These are phyloP conservation scores for Caerostris darwini DNA, from an alignment of 1,140 invertebrate species.

Conservation along the genomic window DNA sequence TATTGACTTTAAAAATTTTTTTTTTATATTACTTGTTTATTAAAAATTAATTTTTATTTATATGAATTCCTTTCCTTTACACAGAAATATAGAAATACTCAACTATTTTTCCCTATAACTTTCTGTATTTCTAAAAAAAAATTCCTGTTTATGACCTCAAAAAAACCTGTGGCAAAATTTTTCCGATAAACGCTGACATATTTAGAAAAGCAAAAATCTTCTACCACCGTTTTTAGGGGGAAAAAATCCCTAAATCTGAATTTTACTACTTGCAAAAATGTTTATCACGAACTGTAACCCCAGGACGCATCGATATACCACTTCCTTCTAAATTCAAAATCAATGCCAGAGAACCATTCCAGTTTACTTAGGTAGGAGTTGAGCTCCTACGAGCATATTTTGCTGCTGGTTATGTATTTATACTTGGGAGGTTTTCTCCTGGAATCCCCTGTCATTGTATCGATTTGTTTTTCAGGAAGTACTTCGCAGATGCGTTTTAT, in stretches of 20 bases:
- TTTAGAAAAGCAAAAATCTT: no score
- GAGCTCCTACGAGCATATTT: conserved; percentile 21
- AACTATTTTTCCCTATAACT: no score
- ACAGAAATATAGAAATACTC: no score
- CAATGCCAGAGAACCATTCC: conserved; percentile 50
- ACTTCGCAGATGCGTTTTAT: conserved; percentile 49
- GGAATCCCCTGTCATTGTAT: conserved; percentile 15
- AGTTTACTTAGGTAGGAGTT: conserved; percentile 50
- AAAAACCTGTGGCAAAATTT: no score
- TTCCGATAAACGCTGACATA: no score
- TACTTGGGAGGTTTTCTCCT: not conserved
- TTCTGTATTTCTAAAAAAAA: no score
- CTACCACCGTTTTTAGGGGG: no score
- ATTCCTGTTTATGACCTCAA: no score
- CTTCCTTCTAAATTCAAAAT: conserved; percentile 66
- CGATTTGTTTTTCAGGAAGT: not conserved
- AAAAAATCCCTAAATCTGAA: not conserved
- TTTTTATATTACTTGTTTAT: no score
- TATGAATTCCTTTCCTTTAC: no score
- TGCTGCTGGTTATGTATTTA: conserved; percentile 46
- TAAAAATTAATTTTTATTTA: no score
- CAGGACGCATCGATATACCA: conserved; percentile 57
- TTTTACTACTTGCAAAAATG: conserved; percentile 32
- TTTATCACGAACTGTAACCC: conserved; percentile 45
- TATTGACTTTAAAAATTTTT: no score